phyloP scores from a whole-genome alignment of 2,797 vertebrate genomes.

The Pelodytes ibericus region DNA sequence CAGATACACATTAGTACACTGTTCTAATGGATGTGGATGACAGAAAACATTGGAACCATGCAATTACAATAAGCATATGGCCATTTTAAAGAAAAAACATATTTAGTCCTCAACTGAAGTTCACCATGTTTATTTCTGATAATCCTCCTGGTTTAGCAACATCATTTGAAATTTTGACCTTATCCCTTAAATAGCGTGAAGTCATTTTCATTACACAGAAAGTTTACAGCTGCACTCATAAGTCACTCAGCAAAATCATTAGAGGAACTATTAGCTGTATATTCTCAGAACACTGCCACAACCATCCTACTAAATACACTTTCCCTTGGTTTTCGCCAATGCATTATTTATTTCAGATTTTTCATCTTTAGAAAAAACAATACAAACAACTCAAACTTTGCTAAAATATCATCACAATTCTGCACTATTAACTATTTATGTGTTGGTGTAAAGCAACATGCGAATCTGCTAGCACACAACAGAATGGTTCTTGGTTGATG shows the following conservation, averaged over 20 bases:
- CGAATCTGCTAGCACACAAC: too few relatives aligned
- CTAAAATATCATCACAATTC: not conserved
- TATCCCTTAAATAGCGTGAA: not conserved
- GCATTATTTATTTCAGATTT: not conserved
- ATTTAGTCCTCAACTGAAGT: not conserved
- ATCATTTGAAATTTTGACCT: constrained; percentile 1
- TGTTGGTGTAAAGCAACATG: not conserved
- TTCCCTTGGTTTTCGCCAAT: not conserved
- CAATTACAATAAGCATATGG: too few relatives aligned
- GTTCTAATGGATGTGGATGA: too few relatives aligned
- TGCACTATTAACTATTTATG: not conserved
- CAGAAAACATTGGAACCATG: too few relatives aligned
- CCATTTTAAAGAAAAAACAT: too few relatives aligned
- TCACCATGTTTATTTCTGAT: not conserved
- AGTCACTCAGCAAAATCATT: constrained; percentile 19
- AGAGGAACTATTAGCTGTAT: constrained; percentile 12
- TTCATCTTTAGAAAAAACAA: not conserved
- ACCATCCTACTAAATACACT: not conserved
- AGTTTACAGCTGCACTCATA: not conserved
- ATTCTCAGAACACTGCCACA: not conserved
- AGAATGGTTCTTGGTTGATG: not conserved
- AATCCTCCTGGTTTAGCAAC: not conserved
- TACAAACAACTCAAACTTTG: not conserved
- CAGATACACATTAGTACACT: too few relatives aligned
- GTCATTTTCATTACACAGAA: constrained; percentile 4